Evolutionary conservation across 2,113 vertebrate genomes (phyloP).

Genomic region (Triplophysa rosa): DNA sequence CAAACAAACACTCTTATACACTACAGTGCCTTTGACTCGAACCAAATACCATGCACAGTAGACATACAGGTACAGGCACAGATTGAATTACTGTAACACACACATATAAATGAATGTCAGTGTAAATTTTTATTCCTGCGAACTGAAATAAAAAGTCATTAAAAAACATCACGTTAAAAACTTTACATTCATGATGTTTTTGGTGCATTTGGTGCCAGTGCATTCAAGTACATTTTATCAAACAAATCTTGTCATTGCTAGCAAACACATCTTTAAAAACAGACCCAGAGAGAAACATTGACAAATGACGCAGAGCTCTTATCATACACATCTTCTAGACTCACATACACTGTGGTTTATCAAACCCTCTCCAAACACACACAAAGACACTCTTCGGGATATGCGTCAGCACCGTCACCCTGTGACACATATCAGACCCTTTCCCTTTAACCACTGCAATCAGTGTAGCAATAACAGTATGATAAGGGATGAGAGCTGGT

Average conservation of each 20-base stretch:
- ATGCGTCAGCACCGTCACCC: constrained; percentile 35
- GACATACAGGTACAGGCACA: background rate
- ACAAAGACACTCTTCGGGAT: constrained; percentile 8
- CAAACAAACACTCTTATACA: constrained; percentile 38
- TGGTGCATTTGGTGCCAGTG: too few relatives aligned
- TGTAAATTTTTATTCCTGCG: too few relatives aligned
- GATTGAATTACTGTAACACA: background rate
- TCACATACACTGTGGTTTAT: constrained; percentile 34
- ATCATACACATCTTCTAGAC: too few relatives aligned
- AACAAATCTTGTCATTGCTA: too few relatives aligned
- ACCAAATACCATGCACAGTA: background rate
- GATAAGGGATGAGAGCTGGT: constrained; percentile 54
- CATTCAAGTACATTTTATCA: too few relatives aligned
- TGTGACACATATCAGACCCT: constrained; percentile 52
- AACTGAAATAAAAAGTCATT: too few relatives aligned
- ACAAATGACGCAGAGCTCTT: too few relatives aligned
- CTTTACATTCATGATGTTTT: too few relatives aligned
- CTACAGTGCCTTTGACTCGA: background rate
- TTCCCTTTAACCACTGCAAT: constrained; percentile 55
- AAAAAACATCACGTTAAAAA: too few relatives aligned
- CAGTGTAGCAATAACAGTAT: constrained; percentile 57
- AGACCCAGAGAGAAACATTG: too few relatives aligned
- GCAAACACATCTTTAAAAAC: too few relatives aligned
- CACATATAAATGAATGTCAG: too few relatives aligned
- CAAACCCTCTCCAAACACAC: constrained; percentile 18